Evolutionary conservation across 2,888 invertebrate genomes (phyloP).

Genomic region (Sacculina carcini): DNA sequence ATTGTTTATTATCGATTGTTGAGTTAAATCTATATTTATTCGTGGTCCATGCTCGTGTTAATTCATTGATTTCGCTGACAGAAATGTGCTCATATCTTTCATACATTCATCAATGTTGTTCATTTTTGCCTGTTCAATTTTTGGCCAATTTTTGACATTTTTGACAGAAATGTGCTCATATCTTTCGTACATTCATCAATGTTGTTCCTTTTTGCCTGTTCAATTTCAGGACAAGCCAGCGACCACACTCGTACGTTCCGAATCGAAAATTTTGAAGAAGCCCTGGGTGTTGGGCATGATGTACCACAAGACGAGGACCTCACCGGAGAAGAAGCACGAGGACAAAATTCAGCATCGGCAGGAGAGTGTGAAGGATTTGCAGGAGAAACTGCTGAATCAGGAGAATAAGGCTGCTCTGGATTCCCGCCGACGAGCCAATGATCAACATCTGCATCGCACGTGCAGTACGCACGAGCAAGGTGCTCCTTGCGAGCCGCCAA

Average conservation of each 20-base stretch:
- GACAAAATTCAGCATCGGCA: not conserved
- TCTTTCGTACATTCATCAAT: too few relatives aligned
- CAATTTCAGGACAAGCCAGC: too few relatives aligned
- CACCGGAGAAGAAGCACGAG: not conserved
- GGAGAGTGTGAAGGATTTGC: conserved; percentile 7
- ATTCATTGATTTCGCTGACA: too few relatives aligned
- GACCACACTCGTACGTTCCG: not conserved
- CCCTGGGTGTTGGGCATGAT: conserved; percentile 21
- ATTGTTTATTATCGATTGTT: too few relatives aligned
- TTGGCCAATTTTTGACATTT: too few relatives aligned
- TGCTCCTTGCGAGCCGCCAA: conserved; percentile 9
- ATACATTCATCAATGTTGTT: too few relatives aligned
- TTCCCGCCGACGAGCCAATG: conserved; percentile 43
- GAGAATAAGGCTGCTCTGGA: not conserved
- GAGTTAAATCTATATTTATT: too few relatives aligned
- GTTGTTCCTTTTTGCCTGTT: too few relatives aligned
- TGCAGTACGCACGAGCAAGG: conserved; percentile 49
- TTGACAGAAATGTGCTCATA: too few relatives aligned
- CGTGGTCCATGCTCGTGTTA: too few relatives aligned
- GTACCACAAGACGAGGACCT: conserved; percentile 19
- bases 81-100: too few relatives aligned
- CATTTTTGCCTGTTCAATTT: too few relatives aligned
- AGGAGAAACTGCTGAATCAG: conserved; percentile 2
- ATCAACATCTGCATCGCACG: conserved; percentile 61
- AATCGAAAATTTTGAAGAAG: conserved; percentile 15